Percentiles rank a stretch among this genome's conserved stretches.
These are phyloP conservation scores for Habroteleia sp. DNA, from an alignment of 2,888 invertebrate genomes.

Conservation along the genomic window DNA sequence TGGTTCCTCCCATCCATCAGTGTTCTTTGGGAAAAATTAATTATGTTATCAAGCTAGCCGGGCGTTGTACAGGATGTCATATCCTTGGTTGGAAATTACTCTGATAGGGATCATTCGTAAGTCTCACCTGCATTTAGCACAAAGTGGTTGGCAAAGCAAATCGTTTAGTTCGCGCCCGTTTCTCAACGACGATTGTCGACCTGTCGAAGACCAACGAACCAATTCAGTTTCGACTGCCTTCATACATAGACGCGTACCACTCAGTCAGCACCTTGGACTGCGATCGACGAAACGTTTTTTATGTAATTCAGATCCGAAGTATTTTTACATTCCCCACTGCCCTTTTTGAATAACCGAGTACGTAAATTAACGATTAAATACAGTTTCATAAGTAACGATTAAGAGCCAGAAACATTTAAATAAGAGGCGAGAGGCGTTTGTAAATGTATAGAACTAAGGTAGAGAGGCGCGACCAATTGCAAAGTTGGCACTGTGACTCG, in stretches of 20 bases:
- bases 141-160: too few species aligned
- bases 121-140: too few species aligned
- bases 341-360: slow-evolving; percentile 63
- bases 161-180: too few species aligned
- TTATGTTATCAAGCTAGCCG: too few species aligned
- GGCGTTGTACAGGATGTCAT: too few species aligned
- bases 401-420: slow-evolving; percentile 59
- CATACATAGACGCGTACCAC: slow-evolving; percentile 53
- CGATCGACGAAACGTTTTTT: slow-evolving; percentile 62
- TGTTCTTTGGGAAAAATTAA: too few species aligned
- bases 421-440: slow-evolving; percentile 36
- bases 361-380: slow-evolving; percentile 55
- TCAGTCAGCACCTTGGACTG: slow-evolving; percentile 40
- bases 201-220: slow-evolving; percentile 40
- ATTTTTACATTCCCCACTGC: slow-evolving; percentile 66
- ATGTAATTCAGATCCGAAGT: slow-evolving; percentile 61
- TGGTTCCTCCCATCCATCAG: too few species aligned
- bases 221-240: slow-evolving; percentile 62
- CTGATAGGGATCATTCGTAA: too few species aligned
- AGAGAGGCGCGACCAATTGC: too few species aligned
- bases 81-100: too few species aligned
- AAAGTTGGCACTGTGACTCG: not conserved
- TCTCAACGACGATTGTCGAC: too few species aligned
- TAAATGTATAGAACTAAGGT: slow-evolving; percentile 42
- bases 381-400: slow-evolving; percentile 55